Evolutionary conservation across 2,888 invertebrate genomes (phyloP).

Genomic region (Mesoligia furuncula): DNA sequence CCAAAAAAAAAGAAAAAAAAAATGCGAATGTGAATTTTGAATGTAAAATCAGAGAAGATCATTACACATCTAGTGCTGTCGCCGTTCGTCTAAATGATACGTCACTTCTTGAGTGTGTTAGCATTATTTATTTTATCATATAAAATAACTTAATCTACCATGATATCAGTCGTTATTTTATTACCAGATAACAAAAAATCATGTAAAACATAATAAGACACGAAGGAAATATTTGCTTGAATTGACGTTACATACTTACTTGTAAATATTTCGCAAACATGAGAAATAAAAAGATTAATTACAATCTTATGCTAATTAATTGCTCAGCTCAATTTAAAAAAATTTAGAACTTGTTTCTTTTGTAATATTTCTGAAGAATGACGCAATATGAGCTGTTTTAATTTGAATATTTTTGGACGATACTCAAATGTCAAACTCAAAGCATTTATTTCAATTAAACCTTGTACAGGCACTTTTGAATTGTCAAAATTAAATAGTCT

Average conservation of each 20-base stretch:
- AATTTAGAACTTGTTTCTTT: not conserved
- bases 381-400: not conserved
- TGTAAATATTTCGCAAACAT: slow-evolving; percentile 6
- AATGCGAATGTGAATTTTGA: no score
- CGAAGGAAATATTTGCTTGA: not conserved
- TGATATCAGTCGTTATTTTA: slow-evolving; percentile 3
- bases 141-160: not conserved
- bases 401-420: not conserved
- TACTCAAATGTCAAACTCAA: no score
- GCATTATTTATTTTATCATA: not conserved
- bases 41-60: not conserved
- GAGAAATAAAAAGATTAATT: not conserved
- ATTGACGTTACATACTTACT: not conserved
- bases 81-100: not conserved
- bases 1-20: no score
- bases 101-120: not conserved
- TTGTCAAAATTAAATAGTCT: no score
- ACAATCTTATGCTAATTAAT: not conserved
- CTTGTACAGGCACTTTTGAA: no score
- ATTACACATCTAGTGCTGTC: not conserved
- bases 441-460: no score
- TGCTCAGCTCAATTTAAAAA: not conserved
- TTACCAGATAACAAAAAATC: not conserved
- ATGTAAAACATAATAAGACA: not conserved
- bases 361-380: not conserved